Evolutionary conservation across 1,140 invertebrate genomes (phyloP).

Genomic region (Penaeus vannamei): DNA sequence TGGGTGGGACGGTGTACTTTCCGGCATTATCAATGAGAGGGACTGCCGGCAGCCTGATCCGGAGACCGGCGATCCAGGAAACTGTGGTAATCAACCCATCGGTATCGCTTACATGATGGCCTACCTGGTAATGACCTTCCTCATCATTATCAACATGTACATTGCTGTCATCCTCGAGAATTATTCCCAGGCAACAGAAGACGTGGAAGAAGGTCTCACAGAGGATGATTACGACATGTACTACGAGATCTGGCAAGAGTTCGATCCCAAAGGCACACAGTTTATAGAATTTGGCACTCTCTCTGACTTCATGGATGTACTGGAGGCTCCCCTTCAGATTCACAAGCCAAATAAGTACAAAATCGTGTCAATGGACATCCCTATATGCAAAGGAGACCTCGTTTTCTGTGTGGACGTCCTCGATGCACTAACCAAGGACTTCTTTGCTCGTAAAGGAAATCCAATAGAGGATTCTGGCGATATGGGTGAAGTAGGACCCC

Average conservation of each 20-base stretch:
- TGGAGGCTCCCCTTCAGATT: conserved; percentile 94
- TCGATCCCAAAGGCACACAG: conserved; percentile 97
- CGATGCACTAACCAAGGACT: conserved; percentile 89
- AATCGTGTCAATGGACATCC: conserved; percentile 98
- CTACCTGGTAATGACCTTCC: conserved; percentile 97
- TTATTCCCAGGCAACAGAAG: conserved; percentile 97
- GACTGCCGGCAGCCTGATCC: conserved; percentile 90
- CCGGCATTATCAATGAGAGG: conserved; percentile 95
- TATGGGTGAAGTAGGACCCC: conserved; percentile 82
- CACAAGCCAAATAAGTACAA: conserved; percentile 99
- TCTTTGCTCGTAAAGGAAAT: conserved; percentile 92
- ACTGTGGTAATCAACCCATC: conserved; percentile 93
- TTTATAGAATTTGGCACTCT: conserved; percentile 95
- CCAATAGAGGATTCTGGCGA: conserved; percentile 87
- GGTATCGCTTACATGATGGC: conserved; percentile 95
- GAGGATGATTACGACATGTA: conserved; percentile 99
- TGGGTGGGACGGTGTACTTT: conserved; percentile 96
- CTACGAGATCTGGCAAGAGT: conserved; percentile 99
- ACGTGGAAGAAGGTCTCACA: conserved; percentile 97
- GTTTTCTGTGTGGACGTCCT: conserved; percentile 98
- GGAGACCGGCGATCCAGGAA: conserved; percentile 87
- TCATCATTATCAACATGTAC: conserved; percentile 99
- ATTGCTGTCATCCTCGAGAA: conserved; percentile 99
- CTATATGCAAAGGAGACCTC: conserved; percentile 96
- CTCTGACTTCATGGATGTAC: conserved; percentile 94